Evolutionary conservation across 2,888 invertebrate genomes (phyloP), one percentile per base, ranked within the genome.

Genomic region (Pheosia gnoma): DNA sequence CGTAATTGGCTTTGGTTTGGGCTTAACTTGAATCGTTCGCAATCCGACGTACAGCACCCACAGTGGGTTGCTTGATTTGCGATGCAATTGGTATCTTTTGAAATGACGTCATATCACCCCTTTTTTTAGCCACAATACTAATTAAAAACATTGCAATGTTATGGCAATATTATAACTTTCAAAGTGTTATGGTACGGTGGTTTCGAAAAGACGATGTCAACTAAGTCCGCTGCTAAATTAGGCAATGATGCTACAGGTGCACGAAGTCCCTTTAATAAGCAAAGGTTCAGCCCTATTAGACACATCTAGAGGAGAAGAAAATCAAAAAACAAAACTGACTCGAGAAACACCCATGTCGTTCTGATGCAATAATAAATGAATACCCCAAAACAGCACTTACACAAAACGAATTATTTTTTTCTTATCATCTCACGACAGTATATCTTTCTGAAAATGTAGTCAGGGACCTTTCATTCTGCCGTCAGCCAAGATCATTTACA

Each of bases 301-400:
- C 25, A n/a, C n/a, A 47, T 4, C 11, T 2, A 4, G 47, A 47
- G n/a, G n/a, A n/a, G n/a, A 11, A 5, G 47, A 47, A 9, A 10
- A 9, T 8, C 4, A 8, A 43, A n/a, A n/a, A 25, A 51, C 25
- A 25, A 51, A 25, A 4, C 25, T 51, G 25, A 25, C 25, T 8
- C 1, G 8, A 6, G 8, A 5, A 25, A 25, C 6, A 25, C 8
- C 13, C 9, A 3, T 25, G 5, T 25, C 74, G 75, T 76, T 73
- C 68, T 81, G 80, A 73, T 75, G 76, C 72, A 80, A 84, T 84
- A 83, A 87, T 88, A 86, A 88, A 89, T 88, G 84, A 85, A 85
- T 80, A 74, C 74, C 66, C 67, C 62, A 75, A 77, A 77, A 77
- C 77, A 77, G 79, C 80, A 83, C 84, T 83, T 83, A 81, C 67